Evolutionary conservation across 2,888 invertebrate genomes (phyloP).

Genomic region (Encarsia formosa): DNA sequence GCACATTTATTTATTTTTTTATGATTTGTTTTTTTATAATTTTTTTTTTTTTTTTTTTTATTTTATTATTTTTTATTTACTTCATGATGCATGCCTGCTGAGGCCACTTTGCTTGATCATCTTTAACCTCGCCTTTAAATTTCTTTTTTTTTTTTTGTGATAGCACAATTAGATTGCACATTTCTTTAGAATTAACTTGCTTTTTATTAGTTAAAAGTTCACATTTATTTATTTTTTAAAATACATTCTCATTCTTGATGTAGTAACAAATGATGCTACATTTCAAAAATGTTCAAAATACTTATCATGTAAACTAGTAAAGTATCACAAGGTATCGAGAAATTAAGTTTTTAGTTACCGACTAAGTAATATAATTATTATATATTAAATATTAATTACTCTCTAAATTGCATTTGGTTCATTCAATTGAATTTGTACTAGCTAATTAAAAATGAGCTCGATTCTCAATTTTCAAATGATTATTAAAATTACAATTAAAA

Average conservation of each 20-base stretch:
- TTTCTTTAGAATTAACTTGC: constrained; percentile 25
- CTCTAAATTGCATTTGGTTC: constrained; percentile 23
- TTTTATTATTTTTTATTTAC: constrained; percentile 10
- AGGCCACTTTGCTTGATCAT: constrained; percentile 35
- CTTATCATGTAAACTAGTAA: constrained; percentile 10
- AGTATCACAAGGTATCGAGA: constrained; percentile 14
- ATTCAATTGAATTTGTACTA: background rate
- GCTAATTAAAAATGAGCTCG: background rate
- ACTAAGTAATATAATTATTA: constrained; percentile 17
- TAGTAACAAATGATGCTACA: constrained; percentile 18
- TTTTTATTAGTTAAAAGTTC: constrained; percentile 29
- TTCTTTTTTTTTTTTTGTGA: constrained; percentile 28
- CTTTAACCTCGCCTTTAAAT: constrained; percentile 31
- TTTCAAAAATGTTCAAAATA: constrained; percentile 18
- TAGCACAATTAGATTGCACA: constrained; percentile 28
- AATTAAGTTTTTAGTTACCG: constrained; percentile 24
- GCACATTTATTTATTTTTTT: constrained; percentile 17
- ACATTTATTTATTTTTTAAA: constrained; percentile 11
- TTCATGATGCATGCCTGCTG: constrained; percentile 34
- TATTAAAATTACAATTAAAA: background rate
- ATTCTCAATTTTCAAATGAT: too few relatives aligned
- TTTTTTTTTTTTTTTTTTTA: too few relatives aligned
- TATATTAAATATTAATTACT: constrained; percentile 16
- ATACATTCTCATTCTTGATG: constrained; percentile 17
- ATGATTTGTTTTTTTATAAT: too few relatives aligned